Base-by-base conservation (phyloP, 2,888 invertebrate genomes). In the Luffia ferchaultella region DNA sequence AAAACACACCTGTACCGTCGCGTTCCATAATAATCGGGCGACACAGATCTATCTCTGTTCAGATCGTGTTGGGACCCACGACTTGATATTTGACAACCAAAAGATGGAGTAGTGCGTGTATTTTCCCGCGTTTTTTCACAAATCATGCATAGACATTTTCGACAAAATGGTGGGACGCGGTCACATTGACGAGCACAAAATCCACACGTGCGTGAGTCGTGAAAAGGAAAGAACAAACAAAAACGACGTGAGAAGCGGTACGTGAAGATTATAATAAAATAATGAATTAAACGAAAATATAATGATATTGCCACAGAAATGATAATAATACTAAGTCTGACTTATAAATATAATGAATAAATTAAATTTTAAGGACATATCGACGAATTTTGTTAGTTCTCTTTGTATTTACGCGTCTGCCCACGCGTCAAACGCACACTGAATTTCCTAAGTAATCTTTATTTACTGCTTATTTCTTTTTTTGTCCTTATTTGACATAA, bases 31-130 rank as follows among this genome's bases (percentile, higher is more conserved):
- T 85, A 88, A 73, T 92, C 92, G 57, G 91, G 91, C 63, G 92
- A 91, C 60, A 88, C 86, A 63, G 92, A 92, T 62, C 88, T 80
- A 59, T 85, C 85, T 61, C 89, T 84, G 68, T 80, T 70, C 62
- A 91, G 85, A 73, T 91, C 91, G 85, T 90, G 90, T 80, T 89
- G 90, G 58, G 90, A 90, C 64, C 91, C 90, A 69, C 90, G 90
- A 67, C 91, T 91, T 73, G 49, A 58, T 57, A 47, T 50, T 48
- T n/a, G 50, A 20, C 1, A 20, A 20, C 12, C 30, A 12, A 30
- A 30, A 30, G 30, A 12, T 30, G 12, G 12, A 30, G 30, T 12
- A 3, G 12, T 30, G 3, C 30, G 30, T 30, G 12, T 7, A 7
- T 30, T 30, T 30, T 30, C 30, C 30, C 30, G 30, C 30, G 30